Percentiles rank a stretch among this genome's conserved stretches.
These are phyloP conservation scores for Gorilla gorilla DNA, from an alignment of 2,113 vertebrate genomes.

Conservation along the genomic window DNA sequence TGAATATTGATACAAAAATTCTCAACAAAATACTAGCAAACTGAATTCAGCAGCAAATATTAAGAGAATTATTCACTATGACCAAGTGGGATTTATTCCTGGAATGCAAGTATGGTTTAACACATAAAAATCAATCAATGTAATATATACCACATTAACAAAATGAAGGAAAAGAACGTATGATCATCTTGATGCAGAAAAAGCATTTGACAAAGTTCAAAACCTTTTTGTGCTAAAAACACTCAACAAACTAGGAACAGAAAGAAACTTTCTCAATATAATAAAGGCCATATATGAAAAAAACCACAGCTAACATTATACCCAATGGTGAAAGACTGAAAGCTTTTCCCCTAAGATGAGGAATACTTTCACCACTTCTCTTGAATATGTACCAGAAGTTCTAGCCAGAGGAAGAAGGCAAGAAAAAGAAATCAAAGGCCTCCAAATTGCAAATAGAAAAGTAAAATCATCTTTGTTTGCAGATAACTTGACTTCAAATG, in stretches of 20 bases:
- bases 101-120: background rate
- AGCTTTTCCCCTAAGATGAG: background rate
- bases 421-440: background rate
- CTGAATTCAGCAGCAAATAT: background rate
- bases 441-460: background rate
- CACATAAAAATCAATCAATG: background rate
- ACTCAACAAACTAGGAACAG: background rate
- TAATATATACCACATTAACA: background rate
- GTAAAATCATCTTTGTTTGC: background rate
- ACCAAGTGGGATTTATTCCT: background rate
- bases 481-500: background rate
- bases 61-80: background rate
- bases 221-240: background rate
- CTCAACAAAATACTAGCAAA: background rate
- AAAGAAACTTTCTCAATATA: background rate
- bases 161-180: background rate
- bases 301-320: background rate
- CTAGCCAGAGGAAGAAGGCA: background rate
- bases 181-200: background rate
- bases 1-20: background rate
- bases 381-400: background rate
- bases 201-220: background rate
- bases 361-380: background rate
- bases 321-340: background rate
- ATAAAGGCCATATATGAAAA: background rate